Evolutionary conservation across 1,140 invertebrate species (phyloP), one percentile per base, ranked within the genome.

Genomic region (Caenorhabditis brenneri): DNA sequence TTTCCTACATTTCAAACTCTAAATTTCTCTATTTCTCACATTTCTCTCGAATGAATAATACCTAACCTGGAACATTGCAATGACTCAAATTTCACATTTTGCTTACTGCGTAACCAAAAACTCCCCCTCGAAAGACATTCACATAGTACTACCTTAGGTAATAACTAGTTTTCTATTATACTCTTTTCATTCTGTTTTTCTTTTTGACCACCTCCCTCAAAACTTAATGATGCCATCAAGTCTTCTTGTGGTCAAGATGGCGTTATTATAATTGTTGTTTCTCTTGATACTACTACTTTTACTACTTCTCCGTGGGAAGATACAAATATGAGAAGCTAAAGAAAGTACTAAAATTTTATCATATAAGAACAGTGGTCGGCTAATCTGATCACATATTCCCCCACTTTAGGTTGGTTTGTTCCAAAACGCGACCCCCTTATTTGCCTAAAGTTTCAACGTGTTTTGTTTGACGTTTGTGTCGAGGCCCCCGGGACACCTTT

Each of bases 381-480:
- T 74, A 74, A 46, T 22, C n/a, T 74, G 19, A 74, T 74, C 36
- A 42, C 65, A 74, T 74, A n/a, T 9, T 74, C 36, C 22, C 29
- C 33, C 65, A n/a, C 65, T 74, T 42, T 42, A 42, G 60, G 19
- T 33, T 58, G 24, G 58, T 22, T 74, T 15, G 19, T 51, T 65
- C 29, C 3, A 10, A n/a, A 33, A 33, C 12, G 24, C n/a, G 29
- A 33, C 19, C n/a, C 33, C 15, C 36, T 19, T 74, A 74, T 74
- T 74, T 74, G 65, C 36, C 65, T 7, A 74, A 74, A 74, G 65
- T 74, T 74, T 74, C 65, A 74, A 46, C 65, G 65, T 74, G 65
- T 74, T 74, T 74, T 74, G 65, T 74, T 74, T 74, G 65, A 74
- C 65, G 65, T 74, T 33, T 74, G 65, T 74, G 36, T 22, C n/a